Evolutionary conservation across 2,888 invertebrate genomes (phyloP).

Genomic region (Thera obeliscata): DNA sequence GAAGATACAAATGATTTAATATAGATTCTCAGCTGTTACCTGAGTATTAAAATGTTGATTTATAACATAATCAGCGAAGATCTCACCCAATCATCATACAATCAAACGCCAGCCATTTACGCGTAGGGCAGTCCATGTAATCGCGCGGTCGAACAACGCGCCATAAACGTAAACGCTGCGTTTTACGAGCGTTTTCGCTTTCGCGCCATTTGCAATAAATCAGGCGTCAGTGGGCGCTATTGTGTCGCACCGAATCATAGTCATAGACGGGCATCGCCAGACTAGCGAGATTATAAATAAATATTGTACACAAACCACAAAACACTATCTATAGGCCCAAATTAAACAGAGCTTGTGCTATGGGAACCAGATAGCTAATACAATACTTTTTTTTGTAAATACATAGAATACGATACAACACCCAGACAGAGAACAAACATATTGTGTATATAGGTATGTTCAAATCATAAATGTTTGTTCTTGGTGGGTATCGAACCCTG

Average conservation of each 20-base stretch:
- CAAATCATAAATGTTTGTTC: too few species aligned
- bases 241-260: conserved; percentile 65
- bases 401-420: too few species aligned
- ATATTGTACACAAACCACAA: too few species aligned
- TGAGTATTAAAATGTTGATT: conserved; percentile 15
- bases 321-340: too few species aligned
- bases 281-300: conserved; percentile 47
- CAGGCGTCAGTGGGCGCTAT: conserved; percentile 77
- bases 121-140: conserved; percentile 66
- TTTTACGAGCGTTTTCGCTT: conserved; percentile 83
- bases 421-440: too few species aligned
- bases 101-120: conserved; percentile 61
- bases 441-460: too few species aligned
- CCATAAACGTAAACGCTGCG: conserved; percentile 70
- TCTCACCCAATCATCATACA: conserved; percentile 45
- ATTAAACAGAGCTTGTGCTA: too few species aligned
- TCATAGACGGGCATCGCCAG: conserved; percentile 47
- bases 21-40: not conserved
- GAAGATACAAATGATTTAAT: not conserved
- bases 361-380: too few species aligned
- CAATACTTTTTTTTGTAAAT: too few species aligned
- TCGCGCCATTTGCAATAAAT: conserved; percentile 84
- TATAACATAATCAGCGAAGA: conserved; percentile 26
- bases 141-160: conserved; percentile 71
- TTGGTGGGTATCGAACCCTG: too few species aligned